Evolutionary conservation across 2,888 invertebrate species (phyloP).

Genomic region (Carterocephalus palaemon): DNA sequence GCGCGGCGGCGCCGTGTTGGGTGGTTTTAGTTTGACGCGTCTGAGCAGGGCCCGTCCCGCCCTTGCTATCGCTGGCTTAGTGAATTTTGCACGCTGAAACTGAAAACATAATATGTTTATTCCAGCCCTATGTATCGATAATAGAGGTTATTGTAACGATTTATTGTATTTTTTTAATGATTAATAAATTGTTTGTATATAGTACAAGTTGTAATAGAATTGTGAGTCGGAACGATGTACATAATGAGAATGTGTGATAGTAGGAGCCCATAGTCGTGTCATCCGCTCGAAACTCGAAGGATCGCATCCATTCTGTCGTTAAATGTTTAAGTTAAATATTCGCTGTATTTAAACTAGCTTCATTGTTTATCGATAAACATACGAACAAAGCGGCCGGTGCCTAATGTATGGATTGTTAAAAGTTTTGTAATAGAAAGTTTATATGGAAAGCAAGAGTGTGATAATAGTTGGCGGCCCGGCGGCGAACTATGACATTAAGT

Average conservation of each 20-base stretch:
- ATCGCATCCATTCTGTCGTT: slow-evolving; percentile 45
- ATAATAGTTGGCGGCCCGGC: slow-evolving; percentile 38
- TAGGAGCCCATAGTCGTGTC: slow-evolving; percentile 41
- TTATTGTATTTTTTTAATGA: slow-evolving; percentile 73
- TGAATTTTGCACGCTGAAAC: slow-evolving; percentile 70
- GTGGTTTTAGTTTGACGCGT: slow-evolving; percentile 40
- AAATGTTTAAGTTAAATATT: slow-evolving; percentile 60
- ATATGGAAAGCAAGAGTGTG: slow-evolving; percentile 27
- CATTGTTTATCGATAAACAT: slow-evolving; percentile 58
- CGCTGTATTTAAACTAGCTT: slow-evolving; percentile 72
- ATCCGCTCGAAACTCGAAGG: slow-evolving; percentile 45
- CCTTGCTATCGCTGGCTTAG: slow-evolving; percentile 66
- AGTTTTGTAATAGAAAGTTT: slow-evolving; percentile 34
- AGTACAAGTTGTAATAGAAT: slow-evolving; percentile 75
- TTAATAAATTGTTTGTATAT: slow-evolving; percentile 74
- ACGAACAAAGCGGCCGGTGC: slow-evolving; percentile 66
- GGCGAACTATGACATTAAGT: slow-evolving; percentile 35
- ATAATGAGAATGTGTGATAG: slow-evolving; percentile 61
- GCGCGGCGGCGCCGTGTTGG: too few relatives aligned
- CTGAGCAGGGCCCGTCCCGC: too few relatives aligned
- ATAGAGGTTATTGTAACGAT: slow-evolving; percentile 73
- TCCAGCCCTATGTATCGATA: slow-evolving; percentile 69
- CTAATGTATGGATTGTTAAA: slow-evolving; percentile 42
- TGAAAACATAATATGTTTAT: slow-evolving; percentile 65
- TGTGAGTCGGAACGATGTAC: slow-evolving; percentile 66